These are phyloP conservation scores for Chloroclystis v-ata DNA, from an alignment of 2,888 invertebrate species.

Conservation along the genomic window DNA sequence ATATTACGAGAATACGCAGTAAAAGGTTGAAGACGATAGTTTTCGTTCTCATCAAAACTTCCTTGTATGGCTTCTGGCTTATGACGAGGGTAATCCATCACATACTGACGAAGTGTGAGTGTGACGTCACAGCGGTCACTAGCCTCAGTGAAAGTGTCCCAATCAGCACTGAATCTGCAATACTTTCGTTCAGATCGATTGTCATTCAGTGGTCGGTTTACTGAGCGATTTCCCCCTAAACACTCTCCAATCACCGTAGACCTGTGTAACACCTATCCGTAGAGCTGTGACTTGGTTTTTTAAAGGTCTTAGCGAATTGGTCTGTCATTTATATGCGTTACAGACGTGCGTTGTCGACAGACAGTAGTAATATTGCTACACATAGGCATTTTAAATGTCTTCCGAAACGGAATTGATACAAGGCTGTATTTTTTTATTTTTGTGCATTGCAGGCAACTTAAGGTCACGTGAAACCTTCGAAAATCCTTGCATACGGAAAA, in stretches of 20 bases:
- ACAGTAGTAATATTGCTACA: constrained; percentile 10
- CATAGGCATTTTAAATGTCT: constrained; percentile 3
- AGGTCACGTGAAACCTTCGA: neutral
- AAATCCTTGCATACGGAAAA: constrained; percentile 2
- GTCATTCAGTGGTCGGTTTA: constrained; percentile 55
- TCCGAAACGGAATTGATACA: constrained; percentile 13
- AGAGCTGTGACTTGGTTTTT: no score
- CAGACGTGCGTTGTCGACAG: constrained; percentile 12
- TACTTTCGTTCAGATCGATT: constrained; percentile 69
- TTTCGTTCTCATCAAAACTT: constrained; percentile 3
- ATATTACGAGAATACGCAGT: constrained; percentile 7
- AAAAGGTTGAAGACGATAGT: constrained; percentile 5
- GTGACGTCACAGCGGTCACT: constrained; percentile 46
- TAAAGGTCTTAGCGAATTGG: constrained; percentile 2
- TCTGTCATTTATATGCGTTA: constrained; percentile 9
- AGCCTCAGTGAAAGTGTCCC: constrained; percentile 63
- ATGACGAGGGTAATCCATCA: constrained; percentile 9
- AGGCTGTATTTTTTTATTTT: constrained; percentile 11
- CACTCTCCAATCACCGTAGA: constrained; percentile 5
- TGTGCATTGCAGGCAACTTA: neutral
- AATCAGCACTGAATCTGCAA: constrained; percentile 56
- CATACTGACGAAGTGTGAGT: constrained; percentile 33
- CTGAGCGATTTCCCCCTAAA: constrained; percentile 46
- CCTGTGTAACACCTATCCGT: no score
- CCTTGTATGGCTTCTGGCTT: constrained; percentile 3